Evolutionary conservation across 2,888 invertebrate species (phyloP).

Genomic region (Tetramorium bicarinatum): DNA sequence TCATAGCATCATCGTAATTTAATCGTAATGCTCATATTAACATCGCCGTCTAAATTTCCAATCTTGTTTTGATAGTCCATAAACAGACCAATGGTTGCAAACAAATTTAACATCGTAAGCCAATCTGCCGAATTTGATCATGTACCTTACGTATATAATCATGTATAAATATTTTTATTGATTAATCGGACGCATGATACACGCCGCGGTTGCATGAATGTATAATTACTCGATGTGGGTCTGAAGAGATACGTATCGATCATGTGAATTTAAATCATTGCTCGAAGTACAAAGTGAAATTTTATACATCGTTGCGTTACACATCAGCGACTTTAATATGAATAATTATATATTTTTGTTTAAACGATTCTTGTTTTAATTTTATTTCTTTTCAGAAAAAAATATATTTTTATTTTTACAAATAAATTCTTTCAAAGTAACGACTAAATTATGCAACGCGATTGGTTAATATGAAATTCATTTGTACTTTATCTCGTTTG

Average conservation of each 20-base stretch:
- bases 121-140: constrained; percentile 37
- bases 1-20: constrained; percentile 13
- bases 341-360: not conserved
- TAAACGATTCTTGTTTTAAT: not conserved
- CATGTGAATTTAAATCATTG: not conserved
- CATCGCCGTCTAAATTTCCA: constrained; percentile 19
- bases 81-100: constrained; percentile 42
- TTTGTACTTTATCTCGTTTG: not conserved
- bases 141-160: constrained; percentile 57
- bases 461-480: not conserved
- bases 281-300: constrained; percentile 10
- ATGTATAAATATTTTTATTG: constrained; percentile 66
- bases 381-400: not conserved
- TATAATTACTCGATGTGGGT: constrained; percentile 26
- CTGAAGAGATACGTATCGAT: constrained; percentile 18
- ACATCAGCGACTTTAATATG: not conserved
- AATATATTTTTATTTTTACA: not conserved
- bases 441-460: not conserved
- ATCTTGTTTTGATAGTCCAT: constrained; percentile 46
- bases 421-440: not conserved
- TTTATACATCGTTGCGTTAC: not conserved
- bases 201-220: constrained; percentile 21
- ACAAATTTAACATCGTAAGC: constrained; percentile 43
- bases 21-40: constrained; percentile 54
- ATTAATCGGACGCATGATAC: constrained; percentile 51